phyloP scores from a whole-genome alignment of 2,888 invertebrate genomes.

The Tachina fera region DNA sequence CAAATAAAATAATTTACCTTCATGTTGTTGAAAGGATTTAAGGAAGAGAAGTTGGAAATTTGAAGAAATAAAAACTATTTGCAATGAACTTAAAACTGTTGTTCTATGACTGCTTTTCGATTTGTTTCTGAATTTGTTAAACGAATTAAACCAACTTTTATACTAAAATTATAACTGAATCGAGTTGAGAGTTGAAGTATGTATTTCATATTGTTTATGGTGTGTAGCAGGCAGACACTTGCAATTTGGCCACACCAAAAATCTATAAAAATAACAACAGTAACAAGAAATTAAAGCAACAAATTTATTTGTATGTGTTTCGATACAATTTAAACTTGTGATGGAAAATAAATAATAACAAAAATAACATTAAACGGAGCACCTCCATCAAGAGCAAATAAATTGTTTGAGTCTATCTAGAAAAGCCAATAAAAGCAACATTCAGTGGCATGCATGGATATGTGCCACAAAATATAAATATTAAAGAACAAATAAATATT shows the following conservation, averaged over 20 bases:
- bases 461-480: constrained; percentile 3
- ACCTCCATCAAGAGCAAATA: constrained; percentile 53
- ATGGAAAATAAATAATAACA: constrained; percentile 26
- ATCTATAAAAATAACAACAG: constrained; percentile 31
- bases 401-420: constrained; percentile 4
- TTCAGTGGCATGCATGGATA: constrained; percentile 41
- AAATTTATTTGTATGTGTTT: constrained; percentile 13
- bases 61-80: constrained; percentile 38
- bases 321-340: constrained; percentile 45
- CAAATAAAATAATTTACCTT: constrained; percentile 77
- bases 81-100: constrained; percentile 73
- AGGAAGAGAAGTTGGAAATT: constrained; percentile 58
- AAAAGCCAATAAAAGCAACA: constrained; percentile 31
- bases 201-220: constrained; percentile 19
- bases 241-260: constrained; percentile 67
- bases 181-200: constrained; percentile 42
- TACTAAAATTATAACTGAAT: constrained; percentile 75
- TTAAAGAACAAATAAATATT: neutral
- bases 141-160: constrained; percentile 81
- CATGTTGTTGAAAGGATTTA: constrained; percentile 78
- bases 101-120: constrained; percentile 79
- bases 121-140: constrained; percentile 81
- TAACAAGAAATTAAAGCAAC: constrained; percentile 17
- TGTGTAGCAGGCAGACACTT: constrained; percentile 42
- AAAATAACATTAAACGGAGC: constrained; percentile 42